phyloP scores from a whole-genome alignment of 2,797 vertebrate species.

The Ispidina picta region DNA sequence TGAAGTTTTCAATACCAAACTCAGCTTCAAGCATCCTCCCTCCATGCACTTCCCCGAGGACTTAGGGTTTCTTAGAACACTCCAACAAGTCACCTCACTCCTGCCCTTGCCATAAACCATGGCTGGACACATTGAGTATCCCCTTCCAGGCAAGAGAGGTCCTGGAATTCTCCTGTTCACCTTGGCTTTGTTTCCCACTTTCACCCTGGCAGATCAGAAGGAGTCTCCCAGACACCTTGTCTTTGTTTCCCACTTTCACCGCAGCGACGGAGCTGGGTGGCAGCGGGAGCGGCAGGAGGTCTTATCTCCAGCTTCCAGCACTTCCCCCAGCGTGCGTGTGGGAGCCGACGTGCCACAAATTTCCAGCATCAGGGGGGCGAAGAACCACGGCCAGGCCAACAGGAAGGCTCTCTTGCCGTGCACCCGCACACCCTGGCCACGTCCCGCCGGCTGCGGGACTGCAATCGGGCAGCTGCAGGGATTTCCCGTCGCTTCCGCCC shows the following conservation, averaged over 20 bases:
- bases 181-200: neutral
- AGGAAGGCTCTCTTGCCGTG: conserved; percentile 88
- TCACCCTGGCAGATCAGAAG: neutral
- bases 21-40: neutral
- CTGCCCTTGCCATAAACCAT: neutral
- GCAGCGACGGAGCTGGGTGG: conserved; percentile 30
- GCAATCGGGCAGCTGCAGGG: conserved; percentile 80
- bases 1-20: neutral
- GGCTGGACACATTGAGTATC: neutral
- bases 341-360: conserved; percentile 83
- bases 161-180: neutral
- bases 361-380: conserved; percentile 62
- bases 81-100: neutral
- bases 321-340: conserved; percentile 86
- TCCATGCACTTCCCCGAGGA: accelerated
- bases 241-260: conserved; percentile 35
- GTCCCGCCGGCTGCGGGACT: conserved; percentile 1
- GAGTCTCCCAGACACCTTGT: neutral
- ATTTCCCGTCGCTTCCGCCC: conserved; percentile 73
- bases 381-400: conserved; percentile 79
- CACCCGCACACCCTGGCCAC: conserved; percentile 47
- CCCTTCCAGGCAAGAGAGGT: neutral
- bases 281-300: conserved; percentile 76
- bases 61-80: accelerated
- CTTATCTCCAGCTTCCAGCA: conserved; percentile 94